Evolutionary conservation across 2,888 invertebrate species (phyloP), one percentile per base, ranked within the genome.

Genomic region (Nineta flava): DNA sequence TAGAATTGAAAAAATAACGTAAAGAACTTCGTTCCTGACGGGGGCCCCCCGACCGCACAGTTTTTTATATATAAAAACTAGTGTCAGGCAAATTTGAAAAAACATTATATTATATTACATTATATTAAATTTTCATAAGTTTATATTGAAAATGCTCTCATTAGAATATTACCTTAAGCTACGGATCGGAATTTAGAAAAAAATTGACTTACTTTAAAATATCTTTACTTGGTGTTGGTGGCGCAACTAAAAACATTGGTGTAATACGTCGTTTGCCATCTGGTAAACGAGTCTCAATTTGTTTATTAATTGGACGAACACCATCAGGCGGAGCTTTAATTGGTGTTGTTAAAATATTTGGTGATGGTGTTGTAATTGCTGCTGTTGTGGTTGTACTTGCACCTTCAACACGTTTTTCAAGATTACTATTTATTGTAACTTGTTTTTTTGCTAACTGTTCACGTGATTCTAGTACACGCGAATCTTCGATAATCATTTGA

Each of bases 191-290:
- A n/a, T n/a, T n/a, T n/a, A n/a, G n/a, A n/a, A n/a, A n/a, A n/a
- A n/a, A n/a, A n/a, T n/a, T n/a, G n/a, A 46, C 35, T 35, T 17
- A 49, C 41, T 43, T 26, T 40, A 21, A 21, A 21, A 48, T n/a
- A 49, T 50, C 50, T 38, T 70, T 68, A 48, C 75, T 52, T 34
- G 56, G 54, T 7, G 58, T 55, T 13, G 60, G 57, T 3, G 56
- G 56, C 6, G 62, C 55, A 16, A 92, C 88, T 59, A 97, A 83
- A 64, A 92, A 93, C 69, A 97, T 90, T 0, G 97, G 97, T 7
- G 95, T 97, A 56, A 99, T 99, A 53, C 97, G 75, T 41, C 97
- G 72, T 67, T 91, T 87, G 32, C 97, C 99, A 68, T 96, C 95
- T 1, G 92, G 85, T 3, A 93, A 87, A 55, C 90, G 76, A 0